Evolutionary conservation across 2,888 invertebrate genomes (phyloP).

Genomic region (Scaptomyza caliginosa): DNA sequence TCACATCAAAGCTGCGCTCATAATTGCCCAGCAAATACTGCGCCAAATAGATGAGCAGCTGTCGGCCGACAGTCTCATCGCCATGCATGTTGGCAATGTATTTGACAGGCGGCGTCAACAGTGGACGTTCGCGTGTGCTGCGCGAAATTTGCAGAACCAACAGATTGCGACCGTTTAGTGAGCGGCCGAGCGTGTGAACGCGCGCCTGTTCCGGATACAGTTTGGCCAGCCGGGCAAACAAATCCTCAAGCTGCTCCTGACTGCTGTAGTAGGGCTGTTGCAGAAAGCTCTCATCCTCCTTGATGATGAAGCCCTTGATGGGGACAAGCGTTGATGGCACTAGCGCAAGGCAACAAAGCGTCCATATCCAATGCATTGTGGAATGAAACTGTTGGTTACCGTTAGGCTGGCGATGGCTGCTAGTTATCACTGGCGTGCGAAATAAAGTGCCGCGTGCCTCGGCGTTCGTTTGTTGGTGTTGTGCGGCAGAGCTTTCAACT

Average conservation of each 20-base stretch:
- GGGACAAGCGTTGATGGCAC: slow-evolving; percentile 21
- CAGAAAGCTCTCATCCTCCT: slow-evolving; percentile 86
- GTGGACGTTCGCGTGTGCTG: slow-evolving; percentile 86
- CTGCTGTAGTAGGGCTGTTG: slow-evolving; percentile 87
- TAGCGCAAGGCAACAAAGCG: slow-evolving; percentile 17
- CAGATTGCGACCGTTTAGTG: slow-evolving; percentile 91
- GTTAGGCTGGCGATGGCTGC: slow-evolving; percentile 31
- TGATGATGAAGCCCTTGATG: slow-evolving; percentile 69
- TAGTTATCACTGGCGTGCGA: slow-evolving; percentile 74
- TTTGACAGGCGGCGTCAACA: slow-evolving; percentile 94
- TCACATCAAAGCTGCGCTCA: slow-evolving; percentile 88
- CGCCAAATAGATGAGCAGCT: slow-evolving; percentile 92
- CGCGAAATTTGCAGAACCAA: slow-evolving; percentile 89
- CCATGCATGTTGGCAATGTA: slow-evolving; percentile 99
- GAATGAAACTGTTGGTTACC: slow-evolving; percentile 17
- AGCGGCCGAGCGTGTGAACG: slow-evolving; percentile 92
- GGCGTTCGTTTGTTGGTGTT: slow-evolving; percentile 19
- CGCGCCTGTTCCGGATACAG: slow-evolving; percentile 89
- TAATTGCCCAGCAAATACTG: slow-evolving; percentile 92
- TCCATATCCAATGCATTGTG: slow-evolving; percentile 33
- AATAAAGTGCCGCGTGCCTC: slow-evolving; percentile 39
- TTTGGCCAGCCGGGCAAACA: slow-evolving; percentile 87
- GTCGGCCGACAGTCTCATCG: slow-evolving; percentile 94
- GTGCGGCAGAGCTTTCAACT: slow-evolving; percentile 16
- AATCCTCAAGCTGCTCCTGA: slow-evolving; percentile 88